These are phyloP conservation scores for Rhabdomys pumilio DNA, from an alignment of 2,797 vertebrate species.

Conservation along the genomic window DNA sequence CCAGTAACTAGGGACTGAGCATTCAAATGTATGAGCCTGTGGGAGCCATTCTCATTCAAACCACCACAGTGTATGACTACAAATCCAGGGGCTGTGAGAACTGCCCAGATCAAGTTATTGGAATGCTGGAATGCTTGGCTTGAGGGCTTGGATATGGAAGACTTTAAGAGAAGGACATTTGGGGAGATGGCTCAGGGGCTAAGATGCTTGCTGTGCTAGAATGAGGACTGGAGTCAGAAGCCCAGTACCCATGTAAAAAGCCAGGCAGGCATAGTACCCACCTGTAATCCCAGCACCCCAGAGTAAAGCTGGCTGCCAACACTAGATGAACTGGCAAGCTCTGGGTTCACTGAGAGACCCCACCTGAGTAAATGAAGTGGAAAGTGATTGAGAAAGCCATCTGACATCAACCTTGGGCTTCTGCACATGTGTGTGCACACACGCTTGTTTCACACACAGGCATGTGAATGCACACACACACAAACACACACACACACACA, in stretches of 20 bases:
- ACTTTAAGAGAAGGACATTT: not conserved
- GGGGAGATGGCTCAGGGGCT: not conserved
- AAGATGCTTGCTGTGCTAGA: not conserved
- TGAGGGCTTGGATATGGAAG: accelerated
- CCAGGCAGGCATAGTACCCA: not conserved
- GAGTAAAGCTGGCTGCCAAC: not conserved
- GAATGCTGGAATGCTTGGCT: too few species aligned
- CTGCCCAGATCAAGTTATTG: not conserved
- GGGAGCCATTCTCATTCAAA: not conserved
- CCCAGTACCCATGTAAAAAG: not conserved
- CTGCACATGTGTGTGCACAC: not conserved
- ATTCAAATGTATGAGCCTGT: not conserved
- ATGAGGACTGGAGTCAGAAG: not conserved
- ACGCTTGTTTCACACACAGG: not conserved
- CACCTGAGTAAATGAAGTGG: not conserved
- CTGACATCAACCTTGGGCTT: not conserved
- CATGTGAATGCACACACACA: not conserved
- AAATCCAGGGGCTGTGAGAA: not conserved
- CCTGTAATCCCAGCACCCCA: not conserved
- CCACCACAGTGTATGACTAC: not conserved
- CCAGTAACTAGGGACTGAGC: not conserved
- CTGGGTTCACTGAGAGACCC: not conserved
- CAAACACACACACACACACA: not conserved
- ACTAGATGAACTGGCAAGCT: not conserved
- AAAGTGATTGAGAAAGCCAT: not conserved